phyloP scores from a whole-genome alignment of 2,797 vertebrate species.

The Falco peregrinus region DNA sequence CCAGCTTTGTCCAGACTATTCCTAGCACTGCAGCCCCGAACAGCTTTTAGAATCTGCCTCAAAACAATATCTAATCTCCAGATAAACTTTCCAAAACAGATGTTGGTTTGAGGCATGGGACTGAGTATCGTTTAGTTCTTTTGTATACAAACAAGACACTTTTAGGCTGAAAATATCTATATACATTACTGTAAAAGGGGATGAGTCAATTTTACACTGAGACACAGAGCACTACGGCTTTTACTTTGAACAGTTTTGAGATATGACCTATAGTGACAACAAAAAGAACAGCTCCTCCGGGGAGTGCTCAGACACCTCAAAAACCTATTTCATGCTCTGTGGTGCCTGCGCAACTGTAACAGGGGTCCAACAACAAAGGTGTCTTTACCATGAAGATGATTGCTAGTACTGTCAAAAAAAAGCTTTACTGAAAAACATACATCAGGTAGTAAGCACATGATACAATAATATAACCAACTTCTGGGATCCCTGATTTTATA shows the following conservation, averaged over 20 bases:
- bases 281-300: not conserved
- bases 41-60: not conserved
- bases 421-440: not conserved
- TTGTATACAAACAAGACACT: not conserved
- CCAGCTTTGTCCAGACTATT: not conserved
- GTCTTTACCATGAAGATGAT: not conserved
- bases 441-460: not conserved
- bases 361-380: not conserved
- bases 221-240: not conserved
- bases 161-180: not conserved
- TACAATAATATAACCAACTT: not conserved
- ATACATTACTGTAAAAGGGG: not conserved
- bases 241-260: not conserved
- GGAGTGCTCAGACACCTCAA: not conserved
- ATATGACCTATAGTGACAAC: not conserved
- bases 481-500: not conserved
- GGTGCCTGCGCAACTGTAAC: accelerated
- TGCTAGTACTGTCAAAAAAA: not conserved
- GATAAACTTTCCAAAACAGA: not conserved
- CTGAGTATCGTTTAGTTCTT: not conserved
- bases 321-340: not conserved
- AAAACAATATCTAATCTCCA: not conserved
- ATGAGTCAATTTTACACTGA: not conserved
- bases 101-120: not conserved
- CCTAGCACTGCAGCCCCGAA: not conserved